These are phyloP conservation scores for Bufo gargarizans DNA, from an alignment of 2,113 vertebrate species.

Conservation along the genomic window DNA sequence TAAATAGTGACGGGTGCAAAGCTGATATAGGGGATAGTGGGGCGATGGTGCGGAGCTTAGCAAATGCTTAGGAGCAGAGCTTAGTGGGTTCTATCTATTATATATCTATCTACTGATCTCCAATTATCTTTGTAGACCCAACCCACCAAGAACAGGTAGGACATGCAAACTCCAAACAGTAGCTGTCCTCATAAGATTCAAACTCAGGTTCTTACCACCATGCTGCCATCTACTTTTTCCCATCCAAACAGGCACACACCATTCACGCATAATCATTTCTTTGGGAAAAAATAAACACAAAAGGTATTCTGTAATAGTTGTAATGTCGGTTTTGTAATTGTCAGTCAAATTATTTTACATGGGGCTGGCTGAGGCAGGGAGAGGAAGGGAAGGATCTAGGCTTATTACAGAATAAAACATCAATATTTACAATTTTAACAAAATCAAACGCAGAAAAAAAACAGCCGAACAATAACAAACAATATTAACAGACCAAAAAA, in stretches of 20 bases:
- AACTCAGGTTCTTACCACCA: neutral
- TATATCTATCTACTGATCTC: no score
- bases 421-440: conserved; percentile 58
- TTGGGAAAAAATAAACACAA: neutral
- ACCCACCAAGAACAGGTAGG: no score
- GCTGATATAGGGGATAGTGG: no score
- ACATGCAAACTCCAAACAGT: no score
- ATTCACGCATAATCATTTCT: neutral
- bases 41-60: no score
- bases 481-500: conserved; percentile 49
- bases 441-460: conserved; percentile 51
- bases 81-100: no score
- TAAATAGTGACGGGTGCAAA: no score
- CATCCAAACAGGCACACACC: neutral
- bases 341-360: conserved; percentile 60
- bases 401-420: conserved; percentile 53
- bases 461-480: conserved; percentile 21
- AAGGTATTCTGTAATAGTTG: conserved; percentile 40
- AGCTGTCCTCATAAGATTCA: no score
- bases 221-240: neutral
- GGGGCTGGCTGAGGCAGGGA: neutral
- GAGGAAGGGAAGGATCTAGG: conserved; percentile 19
- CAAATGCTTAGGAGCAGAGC: no score
- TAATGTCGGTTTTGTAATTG: conserved; percentile 50
- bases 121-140: no score